Base-by-base conservation (phyloP, 1,140 invertebrate genomes). In the Drosophila persimilis region DNA sequence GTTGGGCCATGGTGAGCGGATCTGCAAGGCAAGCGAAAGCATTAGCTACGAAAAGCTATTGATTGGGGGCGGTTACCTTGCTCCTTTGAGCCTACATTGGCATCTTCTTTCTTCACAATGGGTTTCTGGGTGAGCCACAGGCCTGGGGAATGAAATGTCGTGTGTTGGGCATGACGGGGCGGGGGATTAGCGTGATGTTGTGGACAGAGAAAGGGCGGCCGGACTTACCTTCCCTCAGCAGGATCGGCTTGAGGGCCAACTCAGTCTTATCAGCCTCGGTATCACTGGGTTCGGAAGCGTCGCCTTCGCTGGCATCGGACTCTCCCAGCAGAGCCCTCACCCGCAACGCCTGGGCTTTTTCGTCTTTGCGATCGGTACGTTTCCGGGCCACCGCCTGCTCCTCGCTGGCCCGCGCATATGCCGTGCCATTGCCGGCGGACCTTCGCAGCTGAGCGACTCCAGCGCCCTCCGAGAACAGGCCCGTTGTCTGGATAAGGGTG, bases 401-500 rank as follows among this genome's bases (percentile, higher is more conserved):
- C 0, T 85, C 85, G 9, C 71, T 61, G 2, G 53, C 62, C 2
- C 85, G 52, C 0, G 70, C 58, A 59, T 84, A 81, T 3, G 59
- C 43, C 0, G 81, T 52, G 6, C 81, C 63, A 41, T 72, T 69
- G 7, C 64, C 74, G 0, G 64, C 60, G 0, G 73, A 62, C 31
- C 85, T 76, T 0, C 89, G 73, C 26, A 88, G n/a, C 5, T 90
- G 73, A 1, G 80, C 64, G 0, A 78, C 90, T 0, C 90, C 90
- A 6, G 88, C 88, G 22, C 90, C 90, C 57, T 91, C 90, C 0
- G 90, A 91, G 46, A 91, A 91, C 2, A 91, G 73, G 24, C 90
- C 90, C 3, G 80, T 73, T 0, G 90, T 91, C 66, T 91, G 90
- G 26, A 91, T 91, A 0, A 91, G 63, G 15, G 84, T 66, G 0